Conservation (phyloP, 2,888 invertebrate species). For the Antheraea yamamai region DNA sequence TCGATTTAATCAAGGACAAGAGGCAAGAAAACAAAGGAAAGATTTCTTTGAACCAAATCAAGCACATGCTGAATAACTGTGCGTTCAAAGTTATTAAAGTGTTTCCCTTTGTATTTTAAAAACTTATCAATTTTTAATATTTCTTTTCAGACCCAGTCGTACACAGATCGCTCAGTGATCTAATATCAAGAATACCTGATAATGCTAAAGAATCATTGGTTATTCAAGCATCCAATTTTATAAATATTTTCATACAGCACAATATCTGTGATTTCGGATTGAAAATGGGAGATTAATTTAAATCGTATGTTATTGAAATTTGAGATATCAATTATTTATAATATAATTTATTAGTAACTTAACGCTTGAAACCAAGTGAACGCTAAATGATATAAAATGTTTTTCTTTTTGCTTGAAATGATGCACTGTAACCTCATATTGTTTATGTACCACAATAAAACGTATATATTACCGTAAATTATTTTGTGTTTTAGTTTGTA, state of each 20-base stretch:
- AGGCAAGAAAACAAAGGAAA: neutral
- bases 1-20: neutral
- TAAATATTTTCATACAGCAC: conserved; percentile 36
- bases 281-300: conserved; percentile 16
- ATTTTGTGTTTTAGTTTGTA: neutral
- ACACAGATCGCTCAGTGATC: conserved; percentile 13
- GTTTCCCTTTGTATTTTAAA: neutral
- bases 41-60: neutral
- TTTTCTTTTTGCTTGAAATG: neutral
- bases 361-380: neutral
- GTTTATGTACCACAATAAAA: neutral
- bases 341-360: neutral
- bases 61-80: neutral
- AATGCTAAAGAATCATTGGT: conserved; percentile 29
- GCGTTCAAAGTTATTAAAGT: neutral
- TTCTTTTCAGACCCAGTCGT: conserved; percentile 33
- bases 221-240: conserved; percentile 31
- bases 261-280: conserved; percentile 46
- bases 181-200: conserved; percentile 21
- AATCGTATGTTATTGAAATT: neutral
- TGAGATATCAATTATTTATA: neutral
- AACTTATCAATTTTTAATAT: neutral
- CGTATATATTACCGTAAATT: neutral
- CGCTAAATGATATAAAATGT: neutral
- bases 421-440: neutral